phyloP scores from a whole-genome alignment of 2,888 invertebrate genomes.

The Athalia circularis region DNA sequence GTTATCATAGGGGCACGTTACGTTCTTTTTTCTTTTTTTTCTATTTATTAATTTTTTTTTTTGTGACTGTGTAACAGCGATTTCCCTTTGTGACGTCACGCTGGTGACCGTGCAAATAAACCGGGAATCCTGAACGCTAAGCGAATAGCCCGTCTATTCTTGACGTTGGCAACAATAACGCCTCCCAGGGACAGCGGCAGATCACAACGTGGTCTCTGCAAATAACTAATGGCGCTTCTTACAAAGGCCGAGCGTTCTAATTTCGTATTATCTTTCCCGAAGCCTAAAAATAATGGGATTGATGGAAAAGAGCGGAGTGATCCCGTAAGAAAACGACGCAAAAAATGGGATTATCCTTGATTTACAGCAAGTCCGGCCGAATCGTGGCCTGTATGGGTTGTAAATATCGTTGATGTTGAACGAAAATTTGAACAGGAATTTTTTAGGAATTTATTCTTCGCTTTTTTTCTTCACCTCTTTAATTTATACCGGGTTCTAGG shows the following conservation, averaged over 20 bases:
- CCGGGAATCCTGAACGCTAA: slow-evolving; percentile 44
- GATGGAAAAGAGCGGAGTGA: not conserved
- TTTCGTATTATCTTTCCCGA: slow-evolving; percentile 57
- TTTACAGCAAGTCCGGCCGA: no score
- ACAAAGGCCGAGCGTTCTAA: slow-evolving; percentile 60
- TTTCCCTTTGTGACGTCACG: slow-evolving; percentile 43
- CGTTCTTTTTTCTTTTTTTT: not conserved
- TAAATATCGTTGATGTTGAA: no score
- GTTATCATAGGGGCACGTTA: no score
- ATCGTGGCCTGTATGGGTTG: no score
- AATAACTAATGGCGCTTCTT: slow-evolving; percentile 59
- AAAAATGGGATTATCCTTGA: not conserved
- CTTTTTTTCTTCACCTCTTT: no score
- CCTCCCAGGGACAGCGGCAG: slow-evolving; percentile 58
- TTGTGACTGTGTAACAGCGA: not conserved
- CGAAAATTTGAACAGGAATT: no score
- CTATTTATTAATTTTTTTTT: not conserved
- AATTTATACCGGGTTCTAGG: no score
- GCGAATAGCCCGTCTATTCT: slow-evolving; percentile 56
- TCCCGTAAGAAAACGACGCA: not conserved
- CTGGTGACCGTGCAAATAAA: slow-evolving; percentile 47
- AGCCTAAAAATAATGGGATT: slow-evolving; percentile 35
- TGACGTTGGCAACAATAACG: slow-evolving; percentile 61
- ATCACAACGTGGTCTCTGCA: slow-evolving; percentile 52
- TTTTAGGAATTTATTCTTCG: no score